Base-by-base conservation (phyloP, 2,888 invertebrate species). In the Meganola albula region DNA sequence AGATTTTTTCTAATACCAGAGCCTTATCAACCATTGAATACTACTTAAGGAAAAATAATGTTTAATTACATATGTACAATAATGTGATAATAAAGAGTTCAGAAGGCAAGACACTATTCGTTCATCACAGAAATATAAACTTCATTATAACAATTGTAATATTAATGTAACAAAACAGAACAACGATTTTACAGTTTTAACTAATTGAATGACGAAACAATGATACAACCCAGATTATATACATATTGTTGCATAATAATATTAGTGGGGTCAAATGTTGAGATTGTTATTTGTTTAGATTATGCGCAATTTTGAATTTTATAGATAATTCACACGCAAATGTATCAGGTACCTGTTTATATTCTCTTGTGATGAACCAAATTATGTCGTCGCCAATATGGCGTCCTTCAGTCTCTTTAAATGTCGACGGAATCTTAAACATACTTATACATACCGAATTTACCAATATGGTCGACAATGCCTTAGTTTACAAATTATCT, bases 11-110 rank as follows among this genome's bases (percentile, higher is more conserved):
- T n/a, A 20, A 20, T 40, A 29, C 18, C 33, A 37, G 25, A 34
- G 38, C 32, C 37, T 44, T 43, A 40, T 40, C 44, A 36, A 47
- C 54, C 53, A 50, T 58, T 50, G 38, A 49, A 47, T 53, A 58
- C 34, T 60, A 56, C 56, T 30, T 58, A 69, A 67, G 65, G 51
- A 47, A 68, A 71, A 65, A 61, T 30, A 53, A 68, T 54, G 63
- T 67, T 69, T 75, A 76, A 75, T 80, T 79, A 79, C 75, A 83
- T 80, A 82, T 83, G 76, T 83, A 84, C 82, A 84, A 69, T 67
- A 71, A 72, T 66, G 69, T 66, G 70, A 74, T 70, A 63, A 53
- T 53, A n/a, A n/a, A n/a, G 71, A 75, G 77, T 75, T 55, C 63
- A 59, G 62, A 75, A 79, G 79, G 78, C 70, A 72, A 49, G 34